Conservation (phyloP, 2,797 vertebrate genomes). For the Hylomyscus alleni region DNA sequence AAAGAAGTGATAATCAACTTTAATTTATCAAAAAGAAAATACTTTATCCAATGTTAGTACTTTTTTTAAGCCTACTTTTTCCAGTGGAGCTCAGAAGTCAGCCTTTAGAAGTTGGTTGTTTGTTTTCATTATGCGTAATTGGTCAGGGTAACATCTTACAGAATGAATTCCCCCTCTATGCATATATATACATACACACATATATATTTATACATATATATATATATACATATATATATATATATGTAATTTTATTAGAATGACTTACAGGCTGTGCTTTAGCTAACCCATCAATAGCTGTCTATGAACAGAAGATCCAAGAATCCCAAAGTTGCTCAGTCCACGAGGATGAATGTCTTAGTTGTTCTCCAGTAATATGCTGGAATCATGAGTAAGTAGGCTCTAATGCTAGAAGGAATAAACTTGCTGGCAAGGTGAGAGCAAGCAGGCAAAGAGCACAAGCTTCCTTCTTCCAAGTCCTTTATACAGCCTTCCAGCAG, state of each 20-base stretch:
- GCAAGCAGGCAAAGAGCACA: background rate
- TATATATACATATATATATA: no score
- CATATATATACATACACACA: no score
- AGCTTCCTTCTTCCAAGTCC: background rate
- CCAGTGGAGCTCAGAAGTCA: background rate
- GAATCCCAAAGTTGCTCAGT: background rate
- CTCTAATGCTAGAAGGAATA: background rate
- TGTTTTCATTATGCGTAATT: background rate
- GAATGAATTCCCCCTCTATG: background rate
- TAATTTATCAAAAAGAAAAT: conserved; percentile 29
- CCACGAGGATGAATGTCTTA: background rate
- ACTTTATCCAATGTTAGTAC: background rate
- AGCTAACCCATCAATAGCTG: background rate
- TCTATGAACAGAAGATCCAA: background rate
- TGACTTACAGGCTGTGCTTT: background rate
- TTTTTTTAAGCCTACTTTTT: background rate
- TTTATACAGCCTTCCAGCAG: background rate
- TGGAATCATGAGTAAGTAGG: background rate
- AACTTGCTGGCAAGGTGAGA: background rate
- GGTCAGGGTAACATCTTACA: background rate
- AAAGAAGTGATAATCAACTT: background rate
- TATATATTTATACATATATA: no score
- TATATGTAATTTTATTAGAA: background rate
- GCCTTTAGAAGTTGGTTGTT: background rate
- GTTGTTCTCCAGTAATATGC: background rate